Conservation (phyloP, 1,140 invertebrate genomes). For the Formica exsecta region DNA sequence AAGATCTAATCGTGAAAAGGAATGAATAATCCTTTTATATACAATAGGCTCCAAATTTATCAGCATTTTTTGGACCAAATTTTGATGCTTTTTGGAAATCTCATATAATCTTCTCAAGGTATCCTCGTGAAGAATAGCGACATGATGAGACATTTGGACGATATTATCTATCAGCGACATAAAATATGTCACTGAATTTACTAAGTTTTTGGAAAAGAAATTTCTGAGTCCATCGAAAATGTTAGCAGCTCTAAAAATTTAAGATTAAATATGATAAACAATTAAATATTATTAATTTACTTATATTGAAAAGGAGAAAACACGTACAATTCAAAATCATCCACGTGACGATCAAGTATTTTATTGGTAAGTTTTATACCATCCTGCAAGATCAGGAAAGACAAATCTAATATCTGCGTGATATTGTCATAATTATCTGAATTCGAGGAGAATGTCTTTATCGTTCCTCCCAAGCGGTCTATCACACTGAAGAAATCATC, state of each 20-base stretch:
- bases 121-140: slow-evolving; percentile 79
- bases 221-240: slow-evolving; percentile 75
- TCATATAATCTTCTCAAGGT: slow-evolving; percentile 73
- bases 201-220: slow-evolving; percentile 75
- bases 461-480: slow-evolving; percentile 50
- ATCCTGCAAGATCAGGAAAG: slow-evolving; percentile 75
- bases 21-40: slow-evolving; percentile 76
- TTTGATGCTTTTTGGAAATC: slow-evolving; percentile 73
- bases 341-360: slow-evolving; percentile 71
- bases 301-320: neutral
- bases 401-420: slow-evolving; percentile 74
- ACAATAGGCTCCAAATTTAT: slow-evolving; percentile 74
- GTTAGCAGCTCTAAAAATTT: slow-evolving; percentile 71
- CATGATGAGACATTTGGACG: slow-evolving; percentile 78
- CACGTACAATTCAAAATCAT: slow-evolving; percentile 55
- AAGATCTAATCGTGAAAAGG: slow-evolving; percentile 77
- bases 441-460: slow-evolving; percentile 35
- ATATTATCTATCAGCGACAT: slow-evolving; percentile 77
- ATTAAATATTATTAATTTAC: neutral
- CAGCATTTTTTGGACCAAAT: slow-evolving; percentile 77
- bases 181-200: slow-evolving; percentile 77
- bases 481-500: slow-evolving; percentile 58
- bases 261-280: neutral
- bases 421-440: slow-evolving; percentile 67
- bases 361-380: slow-evolving; percentile 76